phyloP scores from a whole-genome alignment of 1,140 invertebrate species.

The Pseudomyrmex cubaensis region DNA sequence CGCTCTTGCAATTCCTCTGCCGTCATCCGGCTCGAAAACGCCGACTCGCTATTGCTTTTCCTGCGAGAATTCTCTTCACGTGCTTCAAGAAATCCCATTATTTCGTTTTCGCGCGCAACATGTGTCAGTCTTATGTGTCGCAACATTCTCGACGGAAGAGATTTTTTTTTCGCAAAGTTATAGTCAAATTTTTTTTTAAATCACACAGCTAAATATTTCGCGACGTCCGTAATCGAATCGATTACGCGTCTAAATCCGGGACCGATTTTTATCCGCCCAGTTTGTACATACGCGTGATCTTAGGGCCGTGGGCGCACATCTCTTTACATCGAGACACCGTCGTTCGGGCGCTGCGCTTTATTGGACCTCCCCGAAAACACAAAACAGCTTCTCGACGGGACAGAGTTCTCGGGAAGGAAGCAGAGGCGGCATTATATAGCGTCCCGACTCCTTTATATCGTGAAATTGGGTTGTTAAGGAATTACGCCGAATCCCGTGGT shows the following conservation, averaged over 20 bases:
- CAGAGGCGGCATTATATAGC: constrained; percentile 63
- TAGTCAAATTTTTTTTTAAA: neutral
- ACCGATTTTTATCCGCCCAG: constrained; percentile 41
- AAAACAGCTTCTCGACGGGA: constrained; percentile 50
- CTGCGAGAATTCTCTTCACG: neutral
- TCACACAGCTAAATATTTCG: neutral
- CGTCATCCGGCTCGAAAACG: constrained; percentile 45
- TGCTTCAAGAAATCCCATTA: neutral
- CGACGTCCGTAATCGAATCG: neutral
- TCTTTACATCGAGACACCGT: constrained; percentile 53
- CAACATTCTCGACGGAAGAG: neutral
- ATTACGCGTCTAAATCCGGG: neutral
- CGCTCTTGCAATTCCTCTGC: constrained; percentile 61
- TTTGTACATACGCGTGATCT: neutral
- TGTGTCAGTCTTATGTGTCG: neutral
- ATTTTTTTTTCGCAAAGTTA: neutral
- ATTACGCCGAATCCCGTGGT: constrained; percentile 74
- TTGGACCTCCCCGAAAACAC: constrained; percentile 66
- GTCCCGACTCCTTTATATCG: constrained; percentile 73
- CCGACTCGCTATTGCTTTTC: constrained; percentile 13
- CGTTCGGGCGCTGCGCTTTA: constrained; percentile 69
- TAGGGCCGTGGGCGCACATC: constrained; percentile 58
- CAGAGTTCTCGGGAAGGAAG: constrained; percentile 65
- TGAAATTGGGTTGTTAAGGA: constrained; percentile 80
- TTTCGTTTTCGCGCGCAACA: neutral